Conservation (phyloP, 2,797 vertebrate species). For the Myotis vivesi region DNA sequence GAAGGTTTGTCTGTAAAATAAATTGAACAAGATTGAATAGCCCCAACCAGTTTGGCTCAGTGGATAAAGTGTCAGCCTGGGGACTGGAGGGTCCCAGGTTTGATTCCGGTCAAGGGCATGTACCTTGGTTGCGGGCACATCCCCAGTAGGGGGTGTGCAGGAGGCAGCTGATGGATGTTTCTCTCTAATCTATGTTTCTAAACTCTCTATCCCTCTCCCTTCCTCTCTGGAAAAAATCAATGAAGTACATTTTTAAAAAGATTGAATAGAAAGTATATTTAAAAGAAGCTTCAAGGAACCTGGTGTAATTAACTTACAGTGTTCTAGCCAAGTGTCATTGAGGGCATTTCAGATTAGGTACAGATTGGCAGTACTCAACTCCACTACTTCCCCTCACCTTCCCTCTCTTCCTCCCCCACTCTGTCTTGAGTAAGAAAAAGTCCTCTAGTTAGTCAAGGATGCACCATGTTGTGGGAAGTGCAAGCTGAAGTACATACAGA, state of each 20-base stretch:
- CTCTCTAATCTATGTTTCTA: too few species aligned
- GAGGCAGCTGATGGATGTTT: too few species aligned
- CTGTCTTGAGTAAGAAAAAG: not conserved
- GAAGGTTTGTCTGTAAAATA: constrained; percentile 29
- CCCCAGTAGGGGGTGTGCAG: too few species aligned
- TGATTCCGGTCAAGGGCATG: too few species aligned
- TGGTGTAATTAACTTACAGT: not conserved
- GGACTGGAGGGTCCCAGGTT: too few species aligned
- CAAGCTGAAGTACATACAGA: not conserved
- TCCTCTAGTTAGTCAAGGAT: not conserved
- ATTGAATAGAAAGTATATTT: not conserved
- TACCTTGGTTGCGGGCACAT: too few species aligned
- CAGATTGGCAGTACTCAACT: not conserved
- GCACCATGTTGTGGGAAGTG: not conserved
- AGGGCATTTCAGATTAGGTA: not conserved
- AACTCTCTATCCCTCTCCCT: too few species aligned
- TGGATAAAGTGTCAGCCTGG: too few species aligned
- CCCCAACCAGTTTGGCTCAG: too few species aligned
- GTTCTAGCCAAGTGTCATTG: not conserved
- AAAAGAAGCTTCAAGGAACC: not conserved
- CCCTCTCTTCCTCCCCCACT: not conserved
- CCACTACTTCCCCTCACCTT: too few species aligned
- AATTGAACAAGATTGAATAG: not conserved
- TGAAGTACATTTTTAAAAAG: not conserved
- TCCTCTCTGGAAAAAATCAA: too few species aligned